A percentile compares a stretch with the other conserved stretches of the same genome.
These are phyloP conservation scores for Leistus spinibarbis DNA, from an alignment of 2,888 invertebrate species.

Conservation along the genomic window DNA sequence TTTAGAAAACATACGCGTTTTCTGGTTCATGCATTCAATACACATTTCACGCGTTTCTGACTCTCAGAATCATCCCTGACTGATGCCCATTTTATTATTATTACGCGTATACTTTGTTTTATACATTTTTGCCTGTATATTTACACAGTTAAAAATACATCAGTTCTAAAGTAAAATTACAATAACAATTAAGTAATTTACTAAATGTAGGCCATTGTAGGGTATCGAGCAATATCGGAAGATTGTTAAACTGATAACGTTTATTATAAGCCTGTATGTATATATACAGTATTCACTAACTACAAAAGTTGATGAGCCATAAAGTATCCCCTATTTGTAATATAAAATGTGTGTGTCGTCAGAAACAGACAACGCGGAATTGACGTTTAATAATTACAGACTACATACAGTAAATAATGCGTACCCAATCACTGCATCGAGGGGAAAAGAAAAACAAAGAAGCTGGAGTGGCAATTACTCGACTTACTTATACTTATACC, in stretches of 20 bases:
- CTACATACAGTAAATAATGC: slow-evolving; percentile 21
- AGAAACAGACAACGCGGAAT: neutral
- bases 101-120: too few species aligned
- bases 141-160: too few species aligned
- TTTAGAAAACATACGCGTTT: neutral
- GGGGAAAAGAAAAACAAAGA: slow-evolving; percentile 10
- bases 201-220: too few species aligned
- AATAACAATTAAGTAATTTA: too few species aligned
- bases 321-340: neutral
- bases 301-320: neutral
- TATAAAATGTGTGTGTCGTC: neutral
- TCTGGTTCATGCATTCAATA: neutral
- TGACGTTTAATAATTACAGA: slow-evolving; percentile 35
- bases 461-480: slow-evolving; percentile 8
- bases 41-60: neutral
- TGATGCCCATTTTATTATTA: too few species aligned
- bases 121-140: too few species aligned
- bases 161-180: too few species aligned
- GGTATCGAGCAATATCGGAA: too few species aligned
- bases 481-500: too few species aligned
- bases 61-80: too few species aligned
- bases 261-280: too few species aligned
- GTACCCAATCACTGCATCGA: neutral
- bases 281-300: neutral
- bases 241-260: too few species aligned